phyloP scores from a whole-genome alignment of 2,797 vertebrate genomes.

The Emys orbicularis region DNA sequence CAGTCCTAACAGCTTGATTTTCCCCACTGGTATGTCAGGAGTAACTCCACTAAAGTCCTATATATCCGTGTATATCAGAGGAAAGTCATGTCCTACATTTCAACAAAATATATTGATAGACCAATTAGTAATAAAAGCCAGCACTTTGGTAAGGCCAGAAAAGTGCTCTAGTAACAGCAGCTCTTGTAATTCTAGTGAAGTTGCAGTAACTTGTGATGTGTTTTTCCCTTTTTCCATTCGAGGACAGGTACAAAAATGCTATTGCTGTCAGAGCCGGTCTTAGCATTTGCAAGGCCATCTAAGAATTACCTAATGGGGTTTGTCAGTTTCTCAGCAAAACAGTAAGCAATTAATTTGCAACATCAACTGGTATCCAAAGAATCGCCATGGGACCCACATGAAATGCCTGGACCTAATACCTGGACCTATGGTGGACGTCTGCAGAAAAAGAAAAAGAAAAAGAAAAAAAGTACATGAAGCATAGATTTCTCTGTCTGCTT shows the following conservation, averaged over 20 bases:
- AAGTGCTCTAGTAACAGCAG: background rate
- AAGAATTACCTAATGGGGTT: background rate
- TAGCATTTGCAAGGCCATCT: background rate
- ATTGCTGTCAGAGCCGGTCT: background rate
- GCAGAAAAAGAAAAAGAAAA: background rate
- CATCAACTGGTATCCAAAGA: background rate
- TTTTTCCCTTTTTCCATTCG: background rate
- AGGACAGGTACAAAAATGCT: background rate
- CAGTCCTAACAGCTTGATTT: background rate
- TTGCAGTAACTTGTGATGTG: background rate
- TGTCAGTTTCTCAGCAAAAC: background rate
- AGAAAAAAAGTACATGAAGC: background rate
- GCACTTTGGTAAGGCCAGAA: background rate
- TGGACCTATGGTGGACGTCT: background rate
- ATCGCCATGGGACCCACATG: background rate
- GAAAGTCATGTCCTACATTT: background rate
- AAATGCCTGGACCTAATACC: background rate
- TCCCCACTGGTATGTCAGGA: background rate
- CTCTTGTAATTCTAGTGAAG: accelerated
- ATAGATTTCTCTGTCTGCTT: background rate
- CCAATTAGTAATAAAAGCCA: background rate
- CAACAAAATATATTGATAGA: background rate
- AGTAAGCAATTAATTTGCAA: background rate
- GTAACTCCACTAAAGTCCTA: background rate
- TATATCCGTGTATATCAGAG: background rate